phyloP scores from a whole-genome alignment of 2,888 invertebrate genomes.

The Limnephilus rhombicus region DNA sequence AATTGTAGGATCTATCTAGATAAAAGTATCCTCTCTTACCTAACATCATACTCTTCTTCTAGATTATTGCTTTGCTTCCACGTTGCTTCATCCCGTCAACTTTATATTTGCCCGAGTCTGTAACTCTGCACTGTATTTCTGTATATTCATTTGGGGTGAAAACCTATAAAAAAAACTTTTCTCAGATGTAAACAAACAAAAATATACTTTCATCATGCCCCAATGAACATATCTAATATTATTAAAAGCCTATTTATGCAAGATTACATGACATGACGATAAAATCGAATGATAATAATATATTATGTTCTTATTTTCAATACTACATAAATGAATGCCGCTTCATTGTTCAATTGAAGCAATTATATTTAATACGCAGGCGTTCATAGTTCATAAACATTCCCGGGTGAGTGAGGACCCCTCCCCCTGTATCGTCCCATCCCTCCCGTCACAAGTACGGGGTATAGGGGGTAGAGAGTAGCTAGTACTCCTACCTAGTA shows the following conservation, averaged over 20 bases:
- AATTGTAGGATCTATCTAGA: background rate
- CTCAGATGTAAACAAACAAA: no score
- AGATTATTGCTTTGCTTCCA: background rate
- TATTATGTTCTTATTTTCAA: background rate
- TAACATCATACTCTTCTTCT: no score
- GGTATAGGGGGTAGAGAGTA: background rate
- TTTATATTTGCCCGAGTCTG: background rate
- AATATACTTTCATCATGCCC: no score
- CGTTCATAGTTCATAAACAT: conserved; percentile 57
- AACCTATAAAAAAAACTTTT: no score
- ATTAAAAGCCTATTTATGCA: background rate
- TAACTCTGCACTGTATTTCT: no score
- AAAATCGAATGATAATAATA: background rate
- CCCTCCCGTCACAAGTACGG: conserved; percentile 26
- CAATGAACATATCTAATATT: no score
- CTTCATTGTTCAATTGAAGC: conserved; percentile 1
- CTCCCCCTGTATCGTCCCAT: conserved; percentile 38
- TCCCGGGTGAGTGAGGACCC: conserved; percentile 33
- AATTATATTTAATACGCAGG: conserved; percentile 41
- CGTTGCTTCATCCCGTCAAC: background rate
- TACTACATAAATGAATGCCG: background rate
- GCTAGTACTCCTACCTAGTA: conserved; percentile 32
- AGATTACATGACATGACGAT: background rate
- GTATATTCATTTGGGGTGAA: no score
- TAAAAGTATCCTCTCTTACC: background rate